Evolutionary conservation across 2,113 vertebrate genomes (phyloP), one percentile per base, ranked within the genome.

Genomic region (Onychostoma macrolepis): DNA sequence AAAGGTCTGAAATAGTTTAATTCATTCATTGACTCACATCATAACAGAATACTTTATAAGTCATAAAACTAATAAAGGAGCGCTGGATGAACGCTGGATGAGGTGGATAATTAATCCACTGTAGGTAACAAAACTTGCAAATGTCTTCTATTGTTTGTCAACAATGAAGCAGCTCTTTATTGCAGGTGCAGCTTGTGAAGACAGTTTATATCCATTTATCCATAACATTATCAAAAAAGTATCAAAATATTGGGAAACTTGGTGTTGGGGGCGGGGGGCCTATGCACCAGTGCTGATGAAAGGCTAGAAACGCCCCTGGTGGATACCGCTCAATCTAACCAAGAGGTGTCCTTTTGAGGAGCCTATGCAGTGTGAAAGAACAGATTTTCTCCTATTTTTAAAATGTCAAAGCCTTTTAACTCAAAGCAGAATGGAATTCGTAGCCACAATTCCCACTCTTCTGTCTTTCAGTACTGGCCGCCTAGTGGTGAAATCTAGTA

Each of bases 351-450:
- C 28, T 33, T 48, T 78, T 78, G 76, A 78, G 76, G 45, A 33
- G 45, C 76, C 41, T 45, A 17, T 36, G 9, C 36, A 77, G 21
- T 77, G 36, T 88, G 76, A 30, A 63, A 80, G 58, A 41, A 36
- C 58, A 71, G 33, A 67, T 80, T 72, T 61, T 38, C 53, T 24
- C 53, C n/a, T 58, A 79, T 80, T 85, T 87, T 71, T 75, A 50
- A 45, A 86, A 86, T 86, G 84, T 75, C 79, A 84, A 76, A 87
- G 65, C 56, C 28, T 87, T 81, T 85, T 78, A 79, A 67, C 78
- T 85, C 82, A 58, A 78, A 71, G 53, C 21, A 56, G 58, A 17
- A 74, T 82, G 81, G 79, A 89, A 87, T 88, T 85, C 61, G 26
- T 41, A 10, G 30, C 50, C 43, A 67, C 76, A 56, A 79, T 41